Conservation (phyloP, 2,888 invertebrate genomes). For the Frankliniella intonsa region DNA sequence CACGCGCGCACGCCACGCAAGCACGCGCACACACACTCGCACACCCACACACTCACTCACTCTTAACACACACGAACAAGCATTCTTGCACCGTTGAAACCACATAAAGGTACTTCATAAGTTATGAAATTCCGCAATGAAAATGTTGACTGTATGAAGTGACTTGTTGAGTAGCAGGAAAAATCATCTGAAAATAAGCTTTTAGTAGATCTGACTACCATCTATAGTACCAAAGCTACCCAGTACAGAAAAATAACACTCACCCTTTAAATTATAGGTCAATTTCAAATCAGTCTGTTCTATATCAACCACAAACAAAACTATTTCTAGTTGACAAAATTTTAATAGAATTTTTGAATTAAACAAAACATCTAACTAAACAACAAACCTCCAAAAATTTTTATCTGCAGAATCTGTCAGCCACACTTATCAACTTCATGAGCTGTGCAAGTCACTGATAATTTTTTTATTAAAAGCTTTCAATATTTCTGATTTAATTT, state of each 20-base stretch:
- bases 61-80: background rate
- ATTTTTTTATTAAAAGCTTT: background rate
- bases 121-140: background rate
- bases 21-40: background rate
- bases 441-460: background rate
- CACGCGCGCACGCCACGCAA: too few relatives aligned
- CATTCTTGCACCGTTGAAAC: conserved; percentile 5
- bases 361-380: conserved; percentile 15
- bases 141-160: conserved; percentile 1
- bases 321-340: background rate
- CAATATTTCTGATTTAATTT: background rate
- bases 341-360: conserved; percentile 6
- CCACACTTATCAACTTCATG: conserved; percentile 7
- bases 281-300: conserved; percentile 2
- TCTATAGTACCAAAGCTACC: conserved; percentile 10
- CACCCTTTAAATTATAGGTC: background rate
- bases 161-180: conserved; percentile 14
- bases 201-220: conserved; percentile 4
- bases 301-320: background rate
- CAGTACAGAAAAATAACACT: conserved; percentile 21
- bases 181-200: conserved; percentile 24
- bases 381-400: conserved; percentile 15
- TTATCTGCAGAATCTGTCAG: background rate
- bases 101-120: conserved; percentile 4
- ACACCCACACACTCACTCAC: background rate